Percentiles rank a stretch among this genome's conserved stretches.
Conservation (phyloP, 2,888 invertebrate species). For the Dynastes tityus region DNA sequence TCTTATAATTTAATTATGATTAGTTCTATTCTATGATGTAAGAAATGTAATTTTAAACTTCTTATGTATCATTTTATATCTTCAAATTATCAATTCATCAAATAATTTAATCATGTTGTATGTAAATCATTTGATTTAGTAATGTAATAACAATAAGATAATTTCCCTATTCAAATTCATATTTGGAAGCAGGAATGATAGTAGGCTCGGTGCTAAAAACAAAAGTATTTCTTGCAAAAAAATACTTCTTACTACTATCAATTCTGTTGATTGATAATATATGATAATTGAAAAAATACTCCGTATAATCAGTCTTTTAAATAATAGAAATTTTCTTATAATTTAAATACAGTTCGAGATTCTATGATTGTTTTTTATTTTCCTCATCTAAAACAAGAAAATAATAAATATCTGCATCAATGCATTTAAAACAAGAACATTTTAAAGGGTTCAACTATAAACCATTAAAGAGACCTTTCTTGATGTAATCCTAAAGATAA, state of each 20-base stretch:
- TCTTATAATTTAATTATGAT: slow-evolving; percentile 13
- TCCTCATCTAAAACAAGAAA: background rate
- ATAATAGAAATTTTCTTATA: slow-evolving; percentile 22
- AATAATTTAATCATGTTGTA: slow-evolving; percentile 12
- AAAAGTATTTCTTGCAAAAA: no score
- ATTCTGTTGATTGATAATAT: no score
- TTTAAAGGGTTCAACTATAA: no score
- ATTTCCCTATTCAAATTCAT: slow-evolving; percentile 9
- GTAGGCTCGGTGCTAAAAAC: background rate
- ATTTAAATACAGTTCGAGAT: slow-evolving; percentile 16
- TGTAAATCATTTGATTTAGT: slow-evolving; percentile 12
- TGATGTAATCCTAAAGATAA: slow-evolving; percentile 6
- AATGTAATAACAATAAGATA: background rate
- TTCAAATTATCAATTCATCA: slow-evolving; percentile 4
- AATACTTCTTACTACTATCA: no score
- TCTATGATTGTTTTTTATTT: background rate
- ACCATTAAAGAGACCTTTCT: no score
- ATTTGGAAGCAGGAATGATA: slow-evolving; percentile 8
- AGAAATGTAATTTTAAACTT: slow-evolving; percentile 4
- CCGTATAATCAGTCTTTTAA: slow-evolving; percentile 8
- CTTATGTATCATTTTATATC: slow-evolving; percentile 7
- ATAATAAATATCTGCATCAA: background rate
- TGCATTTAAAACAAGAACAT: no score
- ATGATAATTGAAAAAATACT: background rate
- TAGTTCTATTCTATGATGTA: background rate